phyloP scores from a whole-genome alignment of 1,140 invertebrate species.

The Pinna nobilis region DNA sequence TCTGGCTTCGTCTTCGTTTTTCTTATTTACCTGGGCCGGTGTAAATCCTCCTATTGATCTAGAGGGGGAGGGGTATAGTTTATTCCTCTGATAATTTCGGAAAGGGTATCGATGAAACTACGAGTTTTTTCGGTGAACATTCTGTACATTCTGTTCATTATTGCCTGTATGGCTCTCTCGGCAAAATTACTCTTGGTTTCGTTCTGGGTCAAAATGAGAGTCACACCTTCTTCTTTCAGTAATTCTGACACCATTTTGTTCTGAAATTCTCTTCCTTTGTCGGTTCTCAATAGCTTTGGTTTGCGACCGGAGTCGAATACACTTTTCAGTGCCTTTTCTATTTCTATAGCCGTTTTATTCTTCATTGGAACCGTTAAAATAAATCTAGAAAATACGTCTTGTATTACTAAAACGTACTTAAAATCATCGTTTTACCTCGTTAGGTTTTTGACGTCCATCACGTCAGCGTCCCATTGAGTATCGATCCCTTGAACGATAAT shows the following conservation, averaged over 20 bases:
- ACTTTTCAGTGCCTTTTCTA: constrained; percentile 37
- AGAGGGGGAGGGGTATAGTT: constrained; percentile 37
- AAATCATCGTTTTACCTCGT: constrained; percentile 38
- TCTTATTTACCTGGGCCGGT: constrained; percentile 39
- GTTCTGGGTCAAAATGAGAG: constrained; percentile 34
- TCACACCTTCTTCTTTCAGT: constrained; percentile 28
- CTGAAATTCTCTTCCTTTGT: constrained; percentile 25
- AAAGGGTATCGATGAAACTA: constrained; percentile 8
- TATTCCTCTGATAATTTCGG: constrained; percentile 28
- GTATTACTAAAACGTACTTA: constrained; percentile 23
- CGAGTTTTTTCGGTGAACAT: constrained; percentile 13
- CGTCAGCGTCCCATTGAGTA: constrained; percentile 30
- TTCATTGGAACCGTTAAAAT: constrained; percentile 32
- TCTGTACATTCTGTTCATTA: constrained; percentile 37
- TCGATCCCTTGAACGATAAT: constrained; percentile 19
- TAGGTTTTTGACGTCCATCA: constrained; percentile 28
- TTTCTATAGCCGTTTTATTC: constrained; percentile 30
- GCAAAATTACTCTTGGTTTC: constrained; percentile 39
- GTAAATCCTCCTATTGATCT: constrained; percentile 17
- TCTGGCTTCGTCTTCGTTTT: constrained; percentile 42
- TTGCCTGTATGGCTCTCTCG: constrained; percentile 21
- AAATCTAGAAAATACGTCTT: constrained; percentile 40
- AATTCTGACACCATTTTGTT: constrained; percentile 14
- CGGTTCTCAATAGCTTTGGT: constrained; percentile 15
- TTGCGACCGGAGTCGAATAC: neutral